A percentile compares a stretch with the other conserved stretches of the same genome.
phyloP scores from a whole-genome alignment of 2,113 vertebrate species.

The Cariama cristata region DNA sequence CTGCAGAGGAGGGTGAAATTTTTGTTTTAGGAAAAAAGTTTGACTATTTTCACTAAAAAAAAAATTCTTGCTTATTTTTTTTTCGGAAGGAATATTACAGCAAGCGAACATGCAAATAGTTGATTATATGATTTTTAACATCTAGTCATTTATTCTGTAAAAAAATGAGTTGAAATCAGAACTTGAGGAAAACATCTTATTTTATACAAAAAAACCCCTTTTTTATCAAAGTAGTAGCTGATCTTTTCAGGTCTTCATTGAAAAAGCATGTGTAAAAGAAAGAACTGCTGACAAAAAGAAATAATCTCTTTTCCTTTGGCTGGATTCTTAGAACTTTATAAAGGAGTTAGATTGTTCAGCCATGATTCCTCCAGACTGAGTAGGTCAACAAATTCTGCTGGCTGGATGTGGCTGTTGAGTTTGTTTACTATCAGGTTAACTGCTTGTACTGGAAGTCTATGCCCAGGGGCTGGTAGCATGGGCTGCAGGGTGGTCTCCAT shows the following conservation, averaged over 20 bases:
- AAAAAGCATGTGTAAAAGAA: neutral
- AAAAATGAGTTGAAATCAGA: neutral
- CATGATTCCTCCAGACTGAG: neutral
- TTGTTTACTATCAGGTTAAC: neutral
- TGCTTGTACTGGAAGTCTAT: neutral
- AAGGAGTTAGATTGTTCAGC: neutral
- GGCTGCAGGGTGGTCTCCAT: neutral
- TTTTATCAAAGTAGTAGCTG: neutral
- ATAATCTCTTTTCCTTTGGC: neutral
- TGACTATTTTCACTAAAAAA: neutral
- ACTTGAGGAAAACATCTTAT: neutral
- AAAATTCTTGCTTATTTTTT: neutral
- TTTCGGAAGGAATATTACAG: neutral
- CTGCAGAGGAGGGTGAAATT: neutral
- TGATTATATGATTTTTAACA: neutral
- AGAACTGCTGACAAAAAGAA: neutral
- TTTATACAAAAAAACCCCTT: neutral
- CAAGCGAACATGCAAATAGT: neutral
- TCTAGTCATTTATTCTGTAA: neutral
- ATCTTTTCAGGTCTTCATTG: neutral
- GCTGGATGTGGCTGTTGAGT: neutral
- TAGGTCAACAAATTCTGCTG: neutral
- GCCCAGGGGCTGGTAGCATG: neutral
- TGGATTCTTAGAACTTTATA: neutral
- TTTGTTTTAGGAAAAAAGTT: neutral